phyloP scores from a whole-genome alignment of 53 echinoderm and acorn worm species.

The Henricia sp. region DNA sequence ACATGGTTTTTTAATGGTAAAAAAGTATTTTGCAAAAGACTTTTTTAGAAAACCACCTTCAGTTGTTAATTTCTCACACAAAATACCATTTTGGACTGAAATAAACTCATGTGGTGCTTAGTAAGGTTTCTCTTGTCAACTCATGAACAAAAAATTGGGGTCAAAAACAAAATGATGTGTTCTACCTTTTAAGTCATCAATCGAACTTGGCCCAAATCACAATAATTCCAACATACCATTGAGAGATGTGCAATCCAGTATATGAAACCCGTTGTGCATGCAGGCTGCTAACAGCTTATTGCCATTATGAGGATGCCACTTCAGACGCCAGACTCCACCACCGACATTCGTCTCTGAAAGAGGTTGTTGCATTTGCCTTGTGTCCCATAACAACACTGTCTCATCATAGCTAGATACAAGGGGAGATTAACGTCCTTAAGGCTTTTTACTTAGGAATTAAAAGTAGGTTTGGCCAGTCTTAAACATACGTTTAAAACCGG shows the following conservation, averaged over 20 bases:
- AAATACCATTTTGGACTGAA: too few species aligned
- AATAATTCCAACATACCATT: slow-evolving; percentile 44
- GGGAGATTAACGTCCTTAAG: background rate
- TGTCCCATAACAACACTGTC: slow-evolving; percentile 89
- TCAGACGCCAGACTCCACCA: slow-evolving; percentile 94
- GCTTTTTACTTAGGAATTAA: too few species aligned
- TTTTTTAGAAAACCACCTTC: too few species aligned
- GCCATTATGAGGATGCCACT: slow-evolving; percentile 89
- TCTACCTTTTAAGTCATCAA: too few species aligned
- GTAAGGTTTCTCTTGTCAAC: too few species aligned
- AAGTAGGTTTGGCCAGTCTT: too few species aligned
- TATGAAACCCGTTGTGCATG: slow-evolving; percentile 98
- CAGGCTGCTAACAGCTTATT: slow-evolving; percentile 83
- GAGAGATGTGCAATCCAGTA: slow-evolving; percentile 71
- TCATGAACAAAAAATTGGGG: too few species aligned
- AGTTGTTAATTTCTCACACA: too few species aligned
- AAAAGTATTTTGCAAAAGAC: too few species aligned
- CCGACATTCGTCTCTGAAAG: slow-evolving; percentile 73
- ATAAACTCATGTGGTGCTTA: too few species aligned
- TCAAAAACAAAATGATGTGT: background rate
- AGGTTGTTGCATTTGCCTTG: slow-evolving; percentile 85
- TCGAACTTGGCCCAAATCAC: background rate
- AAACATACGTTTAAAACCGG: too few species aligned
- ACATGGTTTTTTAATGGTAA: too few species aligned
- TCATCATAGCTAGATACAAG: slow-evolving; percentile 83